Percentiles rank a stretch among this genome's conserved stretches.
Evolutionary conservation across 2,113 vertebrate species (phyloP).

Genomic region (Ammospiza nelsoni): DNA sequence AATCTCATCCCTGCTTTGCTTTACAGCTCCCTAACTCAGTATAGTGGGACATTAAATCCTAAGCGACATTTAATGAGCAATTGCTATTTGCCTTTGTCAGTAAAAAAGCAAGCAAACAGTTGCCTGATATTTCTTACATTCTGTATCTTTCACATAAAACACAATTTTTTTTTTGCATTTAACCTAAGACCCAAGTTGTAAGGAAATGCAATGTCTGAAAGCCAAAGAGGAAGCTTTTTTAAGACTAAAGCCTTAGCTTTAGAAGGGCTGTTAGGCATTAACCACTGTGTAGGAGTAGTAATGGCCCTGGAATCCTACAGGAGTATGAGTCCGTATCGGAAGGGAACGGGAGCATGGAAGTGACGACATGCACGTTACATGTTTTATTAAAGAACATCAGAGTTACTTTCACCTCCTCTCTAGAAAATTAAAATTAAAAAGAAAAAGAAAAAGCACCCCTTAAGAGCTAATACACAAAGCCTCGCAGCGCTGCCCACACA

Average conservation of each 20-base stretch:
- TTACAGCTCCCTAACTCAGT: not conserved
- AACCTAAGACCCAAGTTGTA: accelerated
- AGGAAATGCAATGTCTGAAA: not conserved
- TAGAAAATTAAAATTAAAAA: not conserved
- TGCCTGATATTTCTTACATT: not conserved
- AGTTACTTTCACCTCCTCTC: not conserved
- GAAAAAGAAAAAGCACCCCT: accelerated
- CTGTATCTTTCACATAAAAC: not conserved
- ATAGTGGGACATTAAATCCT: not conserved
- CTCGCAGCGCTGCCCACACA: not conserved
- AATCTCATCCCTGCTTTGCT: not conserved
- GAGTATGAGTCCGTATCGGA: accelerated
- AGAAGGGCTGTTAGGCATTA: not conserved
- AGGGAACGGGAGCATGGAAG: not conserved
- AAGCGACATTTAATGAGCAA: not conserved
- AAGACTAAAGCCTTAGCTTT: accelerated
- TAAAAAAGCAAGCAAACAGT: not conserved
- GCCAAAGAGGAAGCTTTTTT: not conserved
- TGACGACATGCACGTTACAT: accelerated
- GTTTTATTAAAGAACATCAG: not conserved
- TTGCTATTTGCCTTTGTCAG: not conserved
- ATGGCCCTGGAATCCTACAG: not conserved
- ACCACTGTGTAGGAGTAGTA: not conserved
- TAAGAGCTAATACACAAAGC: not conserved
- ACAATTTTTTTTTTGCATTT: accelerated